Evolutionary conservation across 2,888 invertebrate genomes (phyloP).

Genomic region (Oscheius sp.): DNA sequence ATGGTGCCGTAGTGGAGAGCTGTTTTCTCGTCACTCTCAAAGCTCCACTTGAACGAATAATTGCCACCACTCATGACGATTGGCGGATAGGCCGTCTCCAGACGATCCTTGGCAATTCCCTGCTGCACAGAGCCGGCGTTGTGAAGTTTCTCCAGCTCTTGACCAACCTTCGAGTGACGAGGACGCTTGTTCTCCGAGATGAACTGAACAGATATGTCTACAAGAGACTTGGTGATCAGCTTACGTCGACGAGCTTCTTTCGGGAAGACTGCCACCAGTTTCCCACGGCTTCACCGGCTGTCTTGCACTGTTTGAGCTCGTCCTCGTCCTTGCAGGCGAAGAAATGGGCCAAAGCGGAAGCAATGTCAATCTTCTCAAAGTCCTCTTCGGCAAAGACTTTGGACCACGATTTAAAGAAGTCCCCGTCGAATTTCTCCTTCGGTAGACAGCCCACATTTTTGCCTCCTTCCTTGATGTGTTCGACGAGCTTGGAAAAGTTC

Average conservation of each 20-base stretch:
- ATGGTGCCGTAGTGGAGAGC: conserved; percentile 94
- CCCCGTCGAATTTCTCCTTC: conserved; percentile 92
- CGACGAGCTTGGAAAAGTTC: conserved; percentile 82
- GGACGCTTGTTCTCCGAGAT: conserved; percentile 82
- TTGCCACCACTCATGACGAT: conserved; percentile 99
- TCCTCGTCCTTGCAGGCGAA: conserved; percentile 94
- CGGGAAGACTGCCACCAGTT: conserved; percentile 95
- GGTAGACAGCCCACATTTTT: conserved; percentile 87
- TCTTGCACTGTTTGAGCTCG: conserved; percentile 89
- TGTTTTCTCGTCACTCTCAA: conserved; percentile 86
- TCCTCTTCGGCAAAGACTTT: conserved; percentile 82
- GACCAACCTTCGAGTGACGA: conserved; percentile 92
- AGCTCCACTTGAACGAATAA: conserved; percentile 96
- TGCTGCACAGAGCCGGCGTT: conserved; percentile 96
- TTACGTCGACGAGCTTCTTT: conserved; percentile 95
- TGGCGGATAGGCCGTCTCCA: conserved; percentile 95
- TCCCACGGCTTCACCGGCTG: conserved; percentile 90
- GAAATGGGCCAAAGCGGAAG: conserved; percentile 85
- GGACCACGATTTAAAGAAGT: conserved; percentile 92
- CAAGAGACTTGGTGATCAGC: conserved; percentile 41
- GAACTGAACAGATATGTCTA: neutral
- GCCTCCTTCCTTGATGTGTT: conserved; percentile 87
- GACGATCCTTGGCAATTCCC: conserved; percentile 38
- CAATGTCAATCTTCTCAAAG: conserved; percentile 87
- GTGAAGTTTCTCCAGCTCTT: conserved; percentile 91